These are phyloP conservation scores for Adelphocoris suturalis DNA, from an alignment of 2,888 invertebrate genomes.

Conservation along the genomic window DNA sequence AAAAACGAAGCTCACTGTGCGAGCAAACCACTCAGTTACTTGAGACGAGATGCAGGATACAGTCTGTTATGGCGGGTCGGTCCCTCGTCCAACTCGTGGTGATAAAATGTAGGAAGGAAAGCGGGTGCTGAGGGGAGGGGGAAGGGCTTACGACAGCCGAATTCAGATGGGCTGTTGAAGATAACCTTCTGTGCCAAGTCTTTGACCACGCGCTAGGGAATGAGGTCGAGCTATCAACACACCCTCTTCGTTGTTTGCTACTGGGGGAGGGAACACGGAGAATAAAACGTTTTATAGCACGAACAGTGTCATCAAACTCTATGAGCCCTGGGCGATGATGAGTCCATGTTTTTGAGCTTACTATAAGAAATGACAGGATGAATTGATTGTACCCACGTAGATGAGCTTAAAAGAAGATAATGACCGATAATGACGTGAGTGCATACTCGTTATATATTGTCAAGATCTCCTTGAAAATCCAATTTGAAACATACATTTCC, in stretches of 20 bases:
- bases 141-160: background rate
- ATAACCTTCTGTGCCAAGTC: background rate
- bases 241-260: background rate
- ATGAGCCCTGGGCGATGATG: no score
- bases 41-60: background rate
- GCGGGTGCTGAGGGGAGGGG: background rate
- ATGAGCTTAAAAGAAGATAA: no score
- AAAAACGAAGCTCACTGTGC: no score
- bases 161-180: background rate
- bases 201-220: background rate
- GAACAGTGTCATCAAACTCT: no score
- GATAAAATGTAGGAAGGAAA: background rate
- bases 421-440: no score
- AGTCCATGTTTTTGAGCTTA: no score
- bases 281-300: background rate
- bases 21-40: background rate
- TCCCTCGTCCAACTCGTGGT: background rate
- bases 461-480: no score
- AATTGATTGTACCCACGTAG: no score
- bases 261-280: background rate
- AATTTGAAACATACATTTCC: no score
- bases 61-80: background rate
- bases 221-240: background rate
- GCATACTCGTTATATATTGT: no score
- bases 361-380: no score